Percentiles rank a stretch among this genome's conserved stretches.
Evolutionary conservation across 2,113 vertebrate species (phyloP).

Genomic region (Laterallus jamaicensis): DNA sequence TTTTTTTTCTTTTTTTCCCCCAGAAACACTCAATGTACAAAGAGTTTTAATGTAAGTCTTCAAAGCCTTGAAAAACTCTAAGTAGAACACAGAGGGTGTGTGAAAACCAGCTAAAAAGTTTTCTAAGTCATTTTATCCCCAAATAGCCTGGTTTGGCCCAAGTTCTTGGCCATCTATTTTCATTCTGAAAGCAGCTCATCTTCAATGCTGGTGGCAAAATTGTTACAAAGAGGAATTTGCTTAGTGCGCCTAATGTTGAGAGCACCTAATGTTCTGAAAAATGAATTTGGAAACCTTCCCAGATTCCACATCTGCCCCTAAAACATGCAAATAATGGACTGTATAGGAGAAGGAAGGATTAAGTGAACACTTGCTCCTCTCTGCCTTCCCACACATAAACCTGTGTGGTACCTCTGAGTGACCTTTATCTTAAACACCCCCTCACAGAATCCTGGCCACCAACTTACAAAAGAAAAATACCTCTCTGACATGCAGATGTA

Average conservation of each 20-base stretch:
- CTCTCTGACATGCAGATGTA: background rate
- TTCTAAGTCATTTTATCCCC: background rate
- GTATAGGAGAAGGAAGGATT: background rate
- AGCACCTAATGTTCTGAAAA: slow-evolving; percentile 71
- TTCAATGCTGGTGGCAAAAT: slow-evolving; percentile 41
- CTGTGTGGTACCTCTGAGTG: background rate
- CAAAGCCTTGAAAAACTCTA: background rate
- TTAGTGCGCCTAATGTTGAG: slow-evolving; percentile 27
- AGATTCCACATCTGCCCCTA: slow-evolving; percentile 30
- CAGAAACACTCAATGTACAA: background rate
- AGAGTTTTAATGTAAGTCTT: background rate
- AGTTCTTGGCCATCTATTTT: slow-evolving; percentile 31
- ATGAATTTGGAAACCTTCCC: slow-evolving; percentile 64
- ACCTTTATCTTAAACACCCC: background rate
- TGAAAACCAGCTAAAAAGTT: background rate
- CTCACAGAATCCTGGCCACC: background rate
- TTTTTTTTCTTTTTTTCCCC: background rate
- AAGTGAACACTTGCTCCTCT: background rate
- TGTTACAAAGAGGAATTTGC: slow-evolving; percentile 56
- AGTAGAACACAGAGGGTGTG: background rate
- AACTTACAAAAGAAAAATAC: background rate
- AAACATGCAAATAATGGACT: background rate
- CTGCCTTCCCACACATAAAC: background rate
- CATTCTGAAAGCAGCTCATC: slow-evolving; percentile 23
- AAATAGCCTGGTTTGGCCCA: slow-evolving; percentile 39